These are phyloP conservation scores for Hydrolagus colliei DNA, from an alignment of 2,797 vertebrate species.

Conservation along the genomic window DNA sequence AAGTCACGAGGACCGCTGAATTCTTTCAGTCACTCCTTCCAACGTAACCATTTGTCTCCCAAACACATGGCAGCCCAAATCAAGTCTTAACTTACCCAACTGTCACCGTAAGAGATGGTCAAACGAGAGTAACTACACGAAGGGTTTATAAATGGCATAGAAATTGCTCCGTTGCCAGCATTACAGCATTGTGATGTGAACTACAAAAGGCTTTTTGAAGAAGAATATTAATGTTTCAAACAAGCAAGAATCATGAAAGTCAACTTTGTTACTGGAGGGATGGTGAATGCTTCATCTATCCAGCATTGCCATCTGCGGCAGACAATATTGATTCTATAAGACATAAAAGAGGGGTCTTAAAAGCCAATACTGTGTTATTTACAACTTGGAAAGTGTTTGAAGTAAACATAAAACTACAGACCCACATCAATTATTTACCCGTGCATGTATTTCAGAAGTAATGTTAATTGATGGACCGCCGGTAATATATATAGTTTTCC, in stretches of 20 bases:
- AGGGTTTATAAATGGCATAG: background rate
- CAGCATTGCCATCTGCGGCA: conserved; percentile 23
- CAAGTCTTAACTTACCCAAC: background rate
- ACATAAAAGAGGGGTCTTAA: conserved; percentile 30
- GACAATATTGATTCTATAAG: conserved; percentile 31
- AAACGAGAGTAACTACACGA: background rate
- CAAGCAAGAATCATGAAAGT: conserved; percentile 22
- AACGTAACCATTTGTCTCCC: background rate
- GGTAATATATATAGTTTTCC: background rate
- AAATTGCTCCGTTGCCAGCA: conserved; percentile 19
- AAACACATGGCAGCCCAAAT: background rate
- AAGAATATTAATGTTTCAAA: conserved; percentile 28
- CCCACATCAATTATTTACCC: conserved; percentile 28
- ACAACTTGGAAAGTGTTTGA: conserved; percentile 31
- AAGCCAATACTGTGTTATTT: conserved; percentile 29
- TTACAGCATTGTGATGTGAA: conserved; percentile 11
- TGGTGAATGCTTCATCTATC: conserved; percentile 17
- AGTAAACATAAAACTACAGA: conserved; percentile 29
- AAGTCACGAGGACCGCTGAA: background rate
- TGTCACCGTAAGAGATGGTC: background rate
- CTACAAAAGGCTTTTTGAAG: conserved; percentile 1
- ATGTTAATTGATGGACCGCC: conserved; percentile 14
- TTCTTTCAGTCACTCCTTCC: background rate
- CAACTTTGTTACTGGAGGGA: conserved; percentile 19
- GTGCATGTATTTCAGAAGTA: conserved; percentile 19